These are phyloP conservation scores for Amphiura filiformis DNA, from an alignment of 35 echinoderm and acorn worm species.

Conservation along the genomic window DNA sequence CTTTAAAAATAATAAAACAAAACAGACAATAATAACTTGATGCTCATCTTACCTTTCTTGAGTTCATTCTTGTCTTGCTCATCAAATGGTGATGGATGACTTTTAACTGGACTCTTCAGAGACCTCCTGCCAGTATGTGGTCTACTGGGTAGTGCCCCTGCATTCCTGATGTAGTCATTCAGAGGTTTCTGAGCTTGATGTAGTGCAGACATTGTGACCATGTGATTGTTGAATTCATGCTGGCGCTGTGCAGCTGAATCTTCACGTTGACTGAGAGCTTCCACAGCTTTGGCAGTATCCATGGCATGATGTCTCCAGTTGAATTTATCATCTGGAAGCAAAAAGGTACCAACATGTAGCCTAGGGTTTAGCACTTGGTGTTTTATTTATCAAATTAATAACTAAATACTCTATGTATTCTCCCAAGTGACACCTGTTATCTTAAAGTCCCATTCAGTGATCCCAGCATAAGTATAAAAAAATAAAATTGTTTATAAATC, in stretches of 20 bases:
- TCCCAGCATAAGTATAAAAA: too few species aligned
- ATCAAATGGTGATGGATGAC: slow-evolving; percentile 48
- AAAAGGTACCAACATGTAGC: too few species aligned
- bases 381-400: too few species aligned
- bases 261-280: not conserved
- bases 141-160: not conserved
- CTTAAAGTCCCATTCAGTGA: too few species aligned
- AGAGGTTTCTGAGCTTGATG: slow-evolving; percentile 33
- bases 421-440: too few species aligned
- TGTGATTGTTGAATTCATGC: slow-evolving; percentile 29
- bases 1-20: too few species aligned
- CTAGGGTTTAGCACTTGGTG: too few species aligned
- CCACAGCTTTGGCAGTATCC: slow-evolving; percentile 1
- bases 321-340: not conserved
- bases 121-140: slow-evolving; percentile 11
- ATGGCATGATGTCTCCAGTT: slow-evolving; percentile 11
- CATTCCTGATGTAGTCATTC: slow-evolving; percentile 18
- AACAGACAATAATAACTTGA: too few species aligned
- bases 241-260: slow-evolving; percentile 12
- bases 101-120: slow-evolving; percentile 29
- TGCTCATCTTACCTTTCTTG: not conserved
- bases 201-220: slow-evolving; percentile 30
- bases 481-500: too few species aligned
- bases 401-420: too few species aligned
- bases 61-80: slow-evolving; percentile 3